Conservation (phyloP, 2,888 invertebrate species). For the Xylocampa areola region DNA sequence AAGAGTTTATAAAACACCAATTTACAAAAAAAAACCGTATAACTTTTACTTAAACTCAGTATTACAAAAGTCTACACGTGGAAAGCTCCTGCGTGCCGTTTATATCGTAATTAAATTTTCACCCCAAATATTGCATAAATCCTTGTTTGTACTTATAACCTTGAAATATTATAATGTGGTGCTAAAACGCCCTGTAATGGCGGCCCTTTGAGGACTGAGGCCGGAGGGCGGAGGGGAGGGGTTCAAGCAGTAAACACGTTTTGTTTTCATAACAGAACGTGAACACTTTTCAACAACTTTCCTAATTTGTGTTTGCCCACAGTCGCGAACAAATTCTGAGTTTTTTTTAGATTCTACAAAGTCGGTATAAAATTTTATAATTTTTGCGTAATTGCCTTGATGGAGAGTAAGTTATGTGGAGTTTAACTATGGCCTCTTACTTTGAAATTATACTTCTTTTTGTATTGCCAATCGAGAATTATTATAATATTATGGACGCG, state of each 20-base stretch:
- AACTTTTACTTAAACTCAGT: no score
- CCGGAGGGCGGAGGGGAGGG: no score
- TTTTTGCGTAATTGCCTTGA: slow-evolving; percentile 1
- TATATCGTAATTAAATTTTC: slow-evolving; percentile 9
- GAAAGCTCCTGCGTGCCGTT: neutral
- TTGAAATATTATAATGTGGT: slow-evolving; percentile 33
- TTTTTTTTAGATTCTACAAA: slow-evolving; percentile 15
- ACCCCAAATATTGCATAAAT: slow-evolving; percentile 27
- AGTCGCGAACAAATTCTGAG: slow-evolving; percentile 17
- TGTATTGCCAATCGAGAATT: no score
- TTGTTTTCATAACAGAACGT: slow-evolving; percentile 31
- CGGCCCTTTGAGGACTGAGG: slow-evolving; percentile 13
- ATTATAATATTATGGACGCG: no score
- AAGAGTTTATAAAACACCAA: no score
- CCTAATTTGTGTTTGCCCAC: slow-evolving; percentile 41
- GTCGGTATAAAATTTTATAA: slow-evolving; percentile 13
- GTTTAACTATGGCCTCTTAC: neutral
- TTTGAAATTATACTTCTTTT: no score
- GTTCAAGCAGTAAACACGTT: slow-evolving; percentile 27
- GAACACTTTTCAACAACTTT: slow-evolving; percentile 45
- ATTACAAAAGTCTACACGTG: neutral
- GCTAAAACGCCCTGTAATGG: slow-evolving; percentile 16
- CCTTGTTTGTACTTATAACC: slow-evolving; percentile 21
- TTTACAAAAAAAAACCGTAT: no score
- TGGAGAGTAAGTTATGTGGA: neutral